A percentile compares a stretch with the other conserved stretches of the same genome.
phyloP scores from a whole-genome alignment of 2,113 vertebrate genomes.

The Mesembrinibis cayennensis region DNA sequence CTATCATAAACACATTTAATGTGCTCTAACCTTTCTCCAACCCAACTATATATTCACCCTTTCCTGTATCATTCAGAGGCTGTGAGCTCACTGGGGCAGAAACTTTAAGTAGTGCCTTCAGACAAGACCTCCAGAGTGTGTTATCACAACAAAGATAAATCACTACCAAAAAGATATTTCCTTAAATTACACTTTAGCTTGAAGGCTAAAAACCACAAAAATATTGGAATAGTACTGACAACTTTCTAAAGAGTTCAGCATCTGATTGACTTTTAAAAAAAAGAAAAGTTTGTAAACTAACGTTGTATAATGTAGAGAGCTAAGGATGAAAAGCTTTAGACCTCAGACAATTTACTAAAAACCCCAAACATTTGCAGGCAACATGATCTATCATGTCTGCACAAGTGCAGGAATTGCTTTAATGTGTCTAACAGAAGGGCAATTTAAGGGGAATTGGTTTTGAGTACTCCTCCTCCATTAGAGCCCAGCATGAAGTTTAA shows the following conservation, averaged over 20 bases:
- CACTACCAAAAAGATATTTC: background rate
- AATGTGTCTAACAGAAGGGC: conserved; percentile 21
- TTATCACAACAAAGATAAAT: background rate
- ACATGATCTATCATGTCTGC: background rate
- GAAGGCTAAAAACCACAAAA: conserved; percentile 19
- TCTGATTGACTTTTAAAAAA: background rate
- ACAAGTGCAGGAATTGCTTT: conserved; percentile 13
- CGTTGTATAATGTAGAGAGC: background rate
- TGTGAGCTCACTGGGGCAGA: background rate
- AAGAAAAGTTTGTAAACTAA: background rate
- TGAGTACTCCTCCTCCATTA: conserved; percentile 47
- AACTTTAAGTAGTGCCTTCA: background rate
- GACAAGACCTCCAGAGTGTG: background rate
- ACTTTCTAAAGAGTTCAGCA: conserved; percentile 5
- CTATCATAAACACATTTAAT: background rate
- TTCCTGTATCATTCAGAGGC: background rate
- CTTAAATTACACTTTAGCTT: conserved; percentile 40
- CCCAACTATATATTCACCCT: background rate
- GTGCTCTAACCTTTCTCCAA: background rate
- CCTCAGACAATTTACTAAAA: background rate
- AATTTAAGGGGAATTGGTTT: conserved; percentile 49
- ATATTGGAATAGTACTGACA: conserved; percentile 19
- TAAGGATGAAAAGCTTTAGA: background rate
- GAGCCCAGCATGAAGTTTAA: conserved; percentile 32
- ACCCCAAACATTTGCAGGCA: background rate